Percentiles rank a stretch among this genome's conserved stretches.
phyloP scores from a whole-genome alignment of 2,113 vertebrate species.

The Gnathonemus echidnorhynchus region DNA sequence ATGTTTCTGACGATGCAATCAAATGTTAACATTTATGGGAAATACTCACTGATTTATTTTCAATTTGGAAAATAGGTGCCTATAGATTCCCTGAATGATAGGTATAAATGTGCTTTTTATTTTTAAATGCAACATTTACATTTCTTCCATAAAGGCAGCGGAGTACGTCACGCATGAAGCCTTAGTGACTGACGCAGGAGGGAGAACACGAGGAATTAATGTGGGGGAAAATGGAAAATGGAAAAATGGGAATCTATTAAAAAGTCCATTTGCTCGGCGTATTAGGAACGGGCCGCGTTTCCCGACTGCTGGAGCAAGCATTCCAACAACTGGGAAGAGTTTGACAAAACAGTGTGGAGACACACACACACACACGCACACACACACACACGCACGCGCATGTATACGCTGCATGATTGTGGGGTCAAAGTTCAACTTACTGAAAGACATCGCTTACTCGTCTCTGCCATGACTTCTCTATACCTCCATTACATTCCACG shows the following conservation, averaged over 20 bases:
- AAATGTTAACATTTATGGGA: neutral
- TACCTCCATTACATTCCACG: too few species aligned
- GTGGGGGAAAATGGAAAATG: conserved; percentile 4
- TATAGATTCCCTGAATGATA: neutral
- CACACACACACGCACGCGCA: conserved; percentile 21
- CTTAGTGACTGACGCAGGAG: neutral
- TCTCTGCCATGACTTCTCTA: neutral
- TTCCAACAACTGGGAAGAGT: conserved; percentile 12
- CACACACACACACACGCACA: conserved; percentile 22
- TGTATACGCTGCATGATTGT: neutral
- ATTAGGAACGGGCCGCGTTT: neutral
- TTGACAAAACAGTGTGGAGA: conserved; percentile 20
- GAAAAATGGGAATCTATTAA: conserved; percentile 1
- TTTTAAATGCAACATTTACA: neutral
- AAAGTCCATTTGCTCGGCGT: neutral
- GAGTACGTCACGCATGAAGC: neutral
- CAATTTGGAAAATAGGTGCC: neutral
- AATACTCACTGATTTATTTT: neutral
- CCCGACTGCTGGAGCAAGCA: neutral
- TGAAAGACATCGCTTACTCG: conserved; percentile 39
- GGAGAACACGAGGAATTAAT: neutral
- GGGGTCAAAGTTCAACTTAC: conserved; percentile 44
- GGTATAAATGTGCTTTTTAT: neutral
- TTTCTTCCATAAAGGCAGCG: neutral
- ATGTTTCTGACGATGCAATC: neutral